Evolutionary conservation across 2,888 invertebrate species (phyloP).

Genomic region (Cacoxenus indagator): DNA sequence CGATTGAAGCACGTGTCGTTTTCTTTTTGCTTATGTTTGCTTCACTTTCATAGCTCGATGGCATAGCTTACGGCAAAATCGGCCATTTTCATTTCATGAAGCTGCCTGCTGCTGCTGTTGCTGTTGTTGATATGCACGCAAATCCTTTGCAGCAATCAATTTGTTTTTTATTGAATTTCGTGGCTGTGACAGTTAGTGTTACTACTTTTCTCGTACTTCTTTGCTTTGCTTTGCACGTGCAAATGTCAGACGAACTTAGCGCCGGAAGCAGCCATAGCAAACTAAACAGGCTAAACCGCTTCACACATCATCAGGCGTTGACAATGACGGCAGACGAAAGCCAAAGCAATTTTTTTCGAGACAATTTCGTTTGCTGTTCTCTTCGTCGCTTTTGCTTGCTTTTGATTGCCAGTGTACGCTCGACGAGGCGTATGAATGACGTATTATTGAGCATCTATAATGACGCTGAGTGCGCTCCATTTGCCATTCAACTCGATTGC

Average conservation of each 20-base stretch:
- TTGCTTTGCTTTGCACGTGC: neutral
- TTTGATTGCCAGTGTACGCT: constrained; percentile 10
- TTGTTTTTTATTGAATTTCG: constrained; percentile 60
- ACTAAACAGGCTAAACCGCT: neutral
- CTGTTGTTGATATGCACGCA: constrained; percentile 49
- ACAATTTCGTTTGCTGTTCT: constrained; percentile 43
- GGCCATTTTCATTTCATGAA: neutral
- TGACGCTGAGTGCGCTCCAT: constrained; percentile 26
- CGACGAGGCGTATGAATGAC: constrained; percentile 55
- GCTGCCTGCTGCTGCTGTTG: constrained; percentile 45
- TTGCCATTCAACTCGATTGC: constrained; percentile 24
- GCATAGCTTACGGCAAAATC: neutral
- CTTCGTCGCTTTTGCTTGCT: neutral
- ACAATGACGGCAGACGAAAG: constrained; percentile 22
- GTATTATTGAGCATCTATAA: constrained; percentile 55
- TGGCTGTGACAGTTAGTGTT: neutral
- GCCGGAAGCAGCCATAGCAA: neutral
- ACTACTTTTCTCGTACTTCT: neutral
- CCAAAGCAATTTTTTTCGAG: constrained; percentile 44
- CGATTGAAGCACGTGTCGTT: neutral
- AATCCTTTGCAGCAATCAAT: constrained; percentile 57
- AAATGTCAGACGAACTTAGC: neutral
- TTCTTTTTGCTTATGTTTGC: neutral
- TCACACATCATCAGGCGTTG: neutral
- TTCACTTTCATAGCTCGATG: neutral